A percentile compares a stretch with the other conserved stretches of the same genome.
These are phyloP conservation scores for Xylota segnis DNA, from an alignment of 2,888 invertebrate genomes.

Conservation along the genomic window DNA sequence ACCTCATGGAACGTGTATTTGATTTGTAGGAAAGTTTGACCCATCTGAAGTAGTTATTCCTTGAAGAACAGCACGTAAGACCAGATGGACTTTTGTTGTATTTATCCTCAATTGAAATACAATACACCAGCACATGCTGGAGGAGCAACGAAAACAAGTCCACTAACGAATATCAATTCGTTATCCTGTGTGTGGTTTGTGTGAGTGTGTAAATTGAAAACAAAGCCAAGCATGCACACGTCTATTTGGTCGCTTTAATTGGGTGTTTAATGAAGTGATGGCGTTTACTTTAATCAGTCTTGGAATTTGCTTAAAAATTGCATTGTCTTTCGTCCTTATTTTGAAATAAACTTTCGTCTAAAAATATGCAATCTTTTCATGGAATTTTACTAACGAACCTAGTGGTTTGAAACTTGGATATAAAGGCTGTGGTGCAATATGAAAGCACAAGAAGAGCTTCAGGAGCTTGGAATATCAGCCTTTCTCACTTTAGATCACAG, in stretches of 20 bases:
- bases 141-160: background rate
- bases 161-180: slow-evolving; percentile 40
- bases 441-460: no score
- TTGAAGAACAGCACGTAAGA: slow-evolving; percentile 34
- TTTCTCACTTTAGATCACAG: no score
- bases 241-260: background rate
- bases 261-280: background rate
- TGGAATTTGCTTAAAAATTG: no score
- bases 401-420: no score
- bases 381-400: no score
- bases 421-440: no score
- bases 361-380: no score
- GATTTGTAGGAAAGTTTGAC: slow-evolving; percentile 34
- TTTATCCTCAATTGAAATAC: slow-evolving; percentile 37
- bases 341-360: no score
- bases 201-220: background rate
- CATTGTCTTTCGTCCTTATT: no score
- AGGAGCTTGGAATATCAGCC: no score
- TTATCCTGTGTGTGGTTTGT: slow-evolving; percentile 4
- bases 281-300: no score
- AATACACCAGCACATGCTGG: background rate
- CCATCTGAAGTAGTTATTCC: background rate
- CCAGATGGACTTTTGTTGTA: slow-evolving; percentile 21
- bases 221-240: background rate
- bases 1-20: slow-evolving; percentile 20